These are phyloP conservation scores for Phania funesta DNA, from an alignment of 2,888 invertebrate genomes.

Conservation along the genomic window DNA sequence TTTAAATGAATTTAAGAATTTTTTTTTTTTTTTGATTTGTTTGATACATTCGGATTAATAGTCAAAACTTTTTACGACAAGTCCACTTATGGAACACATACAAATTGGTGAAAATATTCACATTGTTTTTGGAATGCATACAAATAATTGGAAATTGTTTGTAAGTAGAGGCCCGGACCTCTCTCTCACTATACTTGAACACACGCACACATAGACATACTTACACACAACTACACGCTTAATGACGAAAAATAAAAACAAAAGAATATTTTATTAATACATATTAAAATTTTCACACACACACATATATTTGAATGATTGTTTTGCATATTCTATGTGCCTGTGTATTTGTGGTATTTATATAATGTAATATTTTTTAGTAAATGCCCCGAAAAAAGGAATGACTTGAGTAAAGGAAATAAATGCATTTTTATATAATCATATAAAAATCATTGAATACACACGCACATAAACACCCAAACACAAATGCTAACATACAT, in stretches of 20 bases:
- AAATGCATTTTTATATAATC: constrained; percentile 53
- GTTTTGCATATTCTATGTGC: not conserved
- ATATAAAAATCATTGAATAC: constrained; percentile 52
- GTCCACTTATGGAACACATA: constrained; percentile 55
- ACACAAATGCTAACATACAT: not conserved
- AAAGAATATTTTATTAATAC: constrained; percentile 12
- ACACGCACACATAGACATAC: not conserved
- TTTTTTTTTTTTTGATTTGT: not conserved
- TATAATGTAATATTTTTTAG: constrained; percentile 56
- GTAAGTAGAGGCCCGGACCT: constrained; percentile 15
- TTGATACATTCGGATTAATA: constrained; percentile 53
- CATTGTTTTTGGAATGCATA: constrained; percentile 19
- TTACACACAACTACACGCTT: not conserved
- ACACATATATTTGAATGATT: not conserved
- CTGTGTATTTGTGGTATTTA: constrained; percentile 43
- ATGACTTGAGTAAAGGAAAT: constrained; percentile 36
- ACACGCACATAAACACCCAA: constrained; percentile 53
- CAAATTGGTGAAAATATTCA: constrained; percentile 53
- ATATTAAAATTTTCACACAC: not conserved
- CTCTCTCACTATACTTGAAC: not conserved
- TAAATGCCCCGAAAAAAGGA: constrained; percentile 60
- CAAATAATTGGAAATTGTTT: constrained; percentile 51
- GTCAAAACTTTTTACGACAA: constrained; percentile 59
- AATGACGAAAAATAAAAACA: constrained; percentile 24
- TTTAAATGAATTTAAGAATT: not conserved